phyloP scores from a whole-genome alignment of 1,140 invertebrate species.

The Brachionus asplanchnoidis region DNA sequence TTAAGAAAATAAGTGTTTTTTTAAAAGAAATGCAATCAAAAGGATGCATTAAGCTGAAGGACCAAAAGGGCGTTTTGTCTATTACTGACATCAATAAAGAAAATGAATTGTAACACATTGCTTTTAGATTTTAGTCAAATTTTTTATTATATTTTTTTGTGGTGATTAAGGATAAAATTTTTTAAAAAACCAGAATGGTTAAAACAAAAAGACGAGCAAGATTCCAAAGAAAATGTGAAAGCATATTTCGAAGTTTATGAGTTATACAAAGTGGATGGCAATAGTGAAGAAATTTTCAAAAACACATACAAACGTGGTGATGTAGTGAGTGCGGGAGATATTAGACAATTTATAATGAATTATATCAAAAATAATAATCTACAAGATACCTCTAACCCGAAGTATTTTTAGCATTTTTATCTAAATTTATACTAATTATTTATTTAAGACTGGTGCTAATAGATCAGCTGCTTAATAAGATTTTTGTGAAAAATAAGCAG shows the following conservation, averaged over 20 bases:
- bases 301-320: constrained; percentile 1
- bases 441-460: background rate
- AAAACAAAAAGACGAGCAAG: constrained; percentile 16
- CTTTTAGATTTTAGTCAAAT: background rate
- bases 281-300: constrained; percentile 23
- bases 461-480: background rate
- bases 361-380: constrained; percentile 30
- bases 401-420: background rate
- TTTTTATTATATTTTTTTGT: background rate
- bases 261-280: constrained; percentile 34
- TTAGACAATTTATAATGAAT: constrained; percentile 33
- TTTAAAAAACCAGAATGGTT: constrained; percentile 41
- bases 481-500: constrained; percentile 17
- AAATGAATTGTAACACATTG: background rate
- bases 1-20: constrained; percentile 38
- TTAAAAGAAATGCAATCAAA: constrained; percentile 28
- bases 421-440: background rate
- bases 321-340: background rate
- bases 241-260: background rate
- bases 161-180: background rate
- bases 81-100: constrained; percentile 38
- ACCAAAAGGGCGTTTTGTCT: constrained; percentile 38
- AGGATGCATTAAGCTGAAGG: constrained; percentile 31
- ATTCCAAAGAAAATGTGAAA: background rate
- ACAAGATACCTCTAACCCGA: background rate